Percentiles rank a stretch among this genome's conserved stretches.
Evolutionary conservation across 2,888 invertebrate species (phyloP).

Genomic region (Galerucella nymphaeae): DNA sequence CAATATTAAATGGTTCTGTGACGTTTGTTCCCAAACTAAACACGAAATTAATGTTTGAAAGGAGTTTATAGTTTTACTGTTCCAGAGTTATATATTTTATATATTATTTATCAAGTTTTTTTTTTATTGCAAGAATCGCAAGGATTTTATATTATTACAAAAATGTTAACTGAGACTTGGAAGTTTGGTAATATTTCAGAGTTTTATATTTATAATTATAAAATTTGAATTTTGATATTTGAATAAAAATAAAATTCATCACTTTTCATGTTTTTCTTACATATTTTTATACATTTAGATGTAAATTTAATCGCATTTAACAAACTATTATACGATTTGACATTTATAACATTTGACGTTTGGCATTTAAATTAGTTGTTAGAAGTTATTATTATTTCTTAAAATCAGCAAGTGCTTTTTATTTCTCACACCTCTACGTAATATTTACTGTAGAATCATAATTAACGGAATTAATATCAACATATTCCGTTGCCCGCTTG

Average conservation of each 20-base stretch:
- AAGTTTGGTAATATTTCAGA: not conserved
- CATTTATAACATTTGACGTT: no score
- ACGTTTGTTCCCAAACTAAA: conserved; percentile 46
- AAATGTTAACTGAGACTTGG: not conserved
- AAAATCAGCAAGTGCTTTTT: no score
- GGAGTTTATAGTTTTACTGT: not conserved
- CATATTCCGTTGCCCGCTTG: no score
- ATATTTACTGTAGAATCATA: no score
- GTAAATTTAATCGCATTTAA: no score
- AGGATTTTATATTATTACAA: not conserved
- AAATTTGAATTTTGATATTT: not conserved
- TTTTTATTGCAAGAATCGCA: not conserved
- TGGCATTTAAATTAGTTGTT: no score
- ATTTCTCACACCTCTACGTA: no score
- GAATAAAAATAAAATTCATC: not conserved
- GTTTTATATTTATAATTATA: not conserved
- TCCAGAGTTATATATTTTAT: not conserved
- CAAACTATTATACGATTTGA: no score
- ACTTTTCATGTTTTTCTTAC: not conserved
- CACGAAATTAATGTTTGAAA: conserved; percentile 5
- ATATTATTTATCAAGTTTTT: not conserved
- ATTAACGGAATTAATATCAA: no score
- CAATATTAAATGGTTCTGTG: conserved; percentile 54
- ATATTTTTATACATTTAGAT: not conserved
- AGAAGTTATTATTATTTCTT: no score